phyloP scores from a whole-genome alignment of 2,113 vertebrate species.

The Pelodiscus sinensis region DNA sequence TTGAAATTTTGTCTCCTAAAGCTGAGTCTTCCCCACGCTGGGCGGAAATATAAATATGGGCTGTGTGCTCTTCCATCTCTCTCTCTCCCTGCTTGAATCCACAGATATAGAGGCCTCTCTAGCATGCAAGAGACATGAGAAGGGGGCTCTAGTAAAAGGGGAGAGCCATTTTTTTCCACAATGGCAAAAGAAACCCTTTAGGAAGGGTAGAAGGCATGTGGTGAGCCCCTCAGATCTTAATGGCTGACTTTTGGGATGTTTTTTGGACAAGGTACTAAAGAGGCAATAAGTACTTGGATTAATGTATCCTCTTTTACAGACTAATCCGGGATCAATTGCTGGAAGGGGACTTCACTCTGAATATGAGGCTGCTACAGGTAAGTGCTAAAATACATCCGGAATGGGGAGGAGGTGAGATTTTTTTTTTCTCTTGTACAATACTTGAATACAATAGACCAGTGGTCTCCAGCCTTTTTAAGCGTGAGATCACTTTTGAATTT shows the following conservation, averaged over 20 bases:
- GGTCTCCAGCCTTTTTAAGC: too few relatives aligned
- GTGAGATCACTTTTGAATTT: too few relatives aligned
- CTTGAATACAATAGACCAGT: not conserved
- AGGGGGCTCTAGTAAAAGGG: not conserved
- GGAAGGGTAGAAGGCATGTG: not conserved
- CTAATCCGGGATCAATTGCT: conserved; percentile 92
- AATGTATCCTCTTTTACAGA: conserved; percentile 72
- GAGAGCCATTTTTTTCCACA: not conserved
- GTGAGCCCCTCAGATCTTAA: not conserved
- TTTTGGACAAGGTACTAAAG: not conserved
- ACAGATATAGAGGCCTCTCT: not conserved
- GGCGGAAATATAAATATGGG: too few relatives aligned
- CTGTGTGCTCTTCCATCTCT: not conserved
- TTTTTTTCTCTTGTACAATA: not conserved
- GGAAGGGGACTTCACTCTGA: conserved; percentile 94
- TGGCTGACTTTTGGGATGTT: not conserved
- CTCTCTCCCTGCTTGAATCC: not conserved
- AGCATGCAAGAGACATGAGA: accelerated
- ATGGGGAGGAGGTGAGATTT: not conserved
- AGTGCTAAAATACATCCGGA: not conserved
- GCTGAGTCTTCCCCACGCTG: not conserved
- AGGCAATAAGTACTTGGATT: not conserved
- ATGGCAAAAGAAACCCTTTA: not conserved
- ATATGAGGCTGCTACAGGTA: conserved; percentile 98
- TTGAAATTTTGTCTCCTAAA: not conserved